Conservation (phyloP, 2,797 vertebrate genomes). For the Falco peregrinus region DNA sequence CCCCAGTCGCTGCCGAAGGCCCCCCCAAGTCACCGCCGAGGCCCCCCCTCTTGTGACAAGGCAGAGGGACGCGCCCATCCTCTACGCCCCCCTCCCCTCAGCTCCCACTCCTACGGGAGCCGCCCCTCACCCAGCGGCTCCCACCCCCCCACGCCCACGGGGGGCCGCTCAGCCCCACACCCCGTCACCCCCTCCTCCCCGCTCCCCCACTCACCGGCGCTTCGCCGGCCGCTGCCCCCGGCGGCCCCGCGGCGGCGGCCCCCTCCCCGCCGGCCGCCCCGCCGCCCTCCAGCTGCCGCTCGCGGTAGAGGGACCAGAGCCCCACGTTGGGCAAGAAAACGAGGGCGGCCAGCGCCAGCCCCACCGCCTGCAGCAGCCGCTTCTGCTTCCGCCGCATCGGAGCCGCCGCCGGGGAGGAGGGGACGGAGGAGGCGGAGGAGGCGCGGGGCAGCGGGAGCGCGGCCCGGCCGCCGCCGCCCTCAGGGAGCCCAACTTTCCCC, state of each 20-base stretch:
- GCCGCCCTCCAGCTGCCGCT: slow-evolving; percentile 79
- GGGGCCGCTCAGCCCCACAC: too few relatives aligned
- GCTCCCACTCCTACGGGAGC: not conserved
- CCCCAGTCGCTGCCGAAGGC: not conserved
- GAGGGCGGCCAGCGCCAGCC: slow-evolving; percentile 86
- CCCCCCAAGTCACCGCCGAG: not conserved
- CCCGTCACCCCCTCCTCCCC: too few relatives aligned
- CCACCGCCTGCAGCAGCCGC: slow-evolving; percentile 88
- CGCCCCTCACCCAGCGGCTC: too few relatives aligned
- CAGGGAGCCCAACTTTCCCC: too few relatives aligned
- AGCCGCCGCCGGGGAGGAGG: too few relatives aligned
- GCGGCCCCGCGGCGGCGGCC: not conserved
- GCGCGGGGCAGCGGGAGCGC: too few relatives aligned
- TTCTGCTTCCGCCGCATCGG: too few relatives aligned
- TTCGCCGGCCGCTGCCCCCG: not conserved
- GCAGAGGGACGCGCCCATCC: not conserved
- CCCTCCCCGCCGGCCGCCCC: slow-evolving; percentile 20
- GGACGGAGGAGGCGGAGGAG: too few relatives aligned
- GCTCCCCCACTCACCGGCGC: too few relatives aligned
- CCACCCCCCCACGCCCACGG: too few relatives aligned
- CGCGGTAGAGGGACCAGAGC: slow-evolving; percentile 90
- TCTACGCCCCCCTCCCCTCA: not conserved
- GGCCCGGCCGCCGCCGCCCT: too few relatives aligned
- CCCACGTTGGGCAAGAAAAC: slow-evolving; percentile 92
- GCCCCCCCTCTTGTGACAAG: too few relatives aligned